These are phyloP conservation scores for Chaetogeoica ovagalla DNA, from an alignment of 2,888 invertebrate species.

Conservation along the genomic window DNA sequence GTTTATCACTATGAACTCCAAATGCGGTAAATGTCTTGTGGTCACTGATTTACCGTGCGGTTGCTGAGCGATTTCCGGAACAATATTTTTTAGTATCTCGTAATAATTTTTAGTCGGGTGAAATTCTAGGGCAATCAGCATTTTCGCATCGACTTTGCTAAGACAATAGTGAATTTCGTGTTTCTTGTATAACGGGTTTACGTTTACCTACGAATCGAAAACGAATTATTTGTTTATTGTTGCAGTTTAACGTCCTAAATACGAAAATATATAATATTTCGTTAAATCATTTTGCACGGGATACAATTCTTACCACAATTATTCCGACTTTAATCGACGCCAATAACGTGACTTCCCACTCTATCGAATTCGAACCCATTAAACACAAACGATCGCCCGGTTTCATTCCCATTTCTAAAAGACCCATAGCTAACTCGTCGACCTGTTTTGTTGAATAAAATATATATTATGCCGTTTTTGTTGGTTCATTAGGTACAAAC, in stretches of 20 bases:
- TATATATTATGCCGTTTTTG: too few relatives aligned
- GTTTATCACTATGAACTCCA: conserved; percentile 66
- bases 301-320: conserved; percentile 54
- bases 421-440: conserved; percentile 66
- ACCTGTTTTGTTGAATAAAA: conserved; percentile 24
- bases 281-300: not conserved
- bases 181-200: conserved; percentile 76
- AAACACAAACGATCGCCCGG: conserved; percentile 76
- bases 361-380: conserved; percentile 76
- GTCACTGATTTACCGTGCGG: conserved; percentile 58
- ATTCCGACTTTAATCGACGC: conserved; percentile 66
- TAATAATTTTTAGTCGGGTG: conserved; percentile 71
- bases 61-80: conserved; percentile 64
- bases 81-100: conserved; percentile 65
- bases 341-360: conserved; percentile 75
- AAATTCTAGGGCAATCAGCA: conserved; percentile 67
- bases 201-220: conserved; percentile 65
- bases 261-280: not conserved
- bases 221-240: not conserved
- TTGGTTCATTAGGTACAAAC: too few relatives aligned
- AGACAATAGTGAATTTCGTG: conserved; percentile 74
- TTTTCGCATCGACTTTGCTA: conserved; percentile 71
- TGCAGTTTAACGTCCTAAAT: not conserved
- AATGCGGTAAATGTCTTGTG: conserved; percentile 62
- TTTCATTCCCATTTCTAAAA: conserved; percentile 70